Base-by-base conservation (phyloP, 2,797 vertebrate genomes). In the Hafferia zeledoni region DNA sequence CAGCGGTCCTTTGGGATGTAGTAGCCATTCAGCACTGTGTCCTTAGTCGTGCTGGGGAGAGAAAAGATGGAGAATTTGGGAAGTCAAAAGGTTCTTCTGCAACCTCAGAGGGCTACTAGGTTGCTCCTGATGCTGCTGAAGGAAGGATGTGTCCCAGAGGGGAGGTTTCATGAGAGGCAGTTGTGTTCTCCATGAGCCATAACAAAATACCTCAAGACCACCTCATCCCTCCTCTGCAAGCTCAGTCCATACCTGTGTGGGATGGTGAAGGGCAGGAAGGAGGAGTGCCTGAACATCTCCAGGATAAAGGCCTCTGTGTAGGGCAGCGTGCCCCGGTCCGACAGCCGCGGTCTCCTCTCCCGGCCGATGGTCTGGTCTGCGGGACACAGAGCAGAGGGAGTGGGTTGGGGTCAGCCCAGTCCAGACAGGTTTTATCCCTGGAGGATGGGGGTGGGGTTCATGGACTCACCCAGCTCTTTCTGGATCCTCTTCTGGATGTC, bases 211-310 rank as follows among this genome's bases (percentile, higher is more conserved):
- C 35, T 44, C 14, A 5, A 68, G 41, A 13, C 10, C 11, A 5
- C 56, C 20, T n/a, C 1, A 2, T 22, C 46, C 52, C 31, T 31
- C 11, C 65, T n/a, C 4, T 17, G 47, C 27, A 50, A 5, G 17
- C 33, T 31, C 24, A n/a, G 60, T 24, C 10, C 59, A 27, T 95
- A 98, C 99, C 99, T 98, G 94, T 99, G 99, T 1, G 99, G 99
- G 90, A 99, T 99, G 41, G 99, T 98, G 81, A 99, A 99, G 31
- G 99, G 99, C 43, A 99, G 2, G 52, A 98, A 99, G 50, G 99
- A 98, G 9, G 98, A 98, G 86, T 99, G 98, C 6, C 99, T 97
- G 83, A 99, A 98, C 39, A 97, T 12, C 97, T 99, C 99, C 88
- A 99, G 87, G 87, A 99, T 99, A 46, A 99, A 99, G 44, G 99